Evolutionary conservation across 2,113 vertebrate genomes (phyloP), one percentile per base, ranked within the genome.

Genomic region (Muscicapa adusta): DNA sequence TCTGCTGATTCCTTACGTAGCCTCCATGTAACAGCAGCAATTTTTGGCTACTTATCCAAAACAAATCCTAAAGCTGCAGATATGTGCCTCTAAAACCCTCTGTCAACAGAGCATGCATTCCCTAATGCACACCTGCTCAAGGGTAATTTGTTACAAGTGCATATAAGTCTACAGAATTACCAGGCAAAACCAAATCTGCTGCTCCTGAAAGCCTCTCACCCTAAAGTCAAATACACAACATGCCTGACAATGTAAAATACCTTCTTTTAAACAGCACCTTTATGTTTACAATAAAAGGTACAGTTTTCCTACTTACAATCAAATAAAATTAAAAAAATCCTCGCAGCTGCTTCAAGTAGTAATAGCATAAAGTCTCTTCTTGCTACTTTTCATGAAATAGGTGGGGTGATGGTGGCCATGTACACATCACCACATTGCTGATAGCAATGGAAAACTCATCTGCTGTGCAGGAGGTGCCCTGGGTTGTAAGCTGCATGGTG

Each of bases 261-360:
- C 12, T 16, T 28, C 5, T 63, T 51, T 29, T 48, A n/a, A 28
- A 28, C 23, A 88, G 14, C 6, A 47, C 2, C 11, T 58, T 67
- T 63, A 51, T 14, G 26, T 47, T 36, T n/a, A 25, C 16, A 88
- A 20, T 17, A 48, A 63, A 67, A 73, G 15, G 0, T 2, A 15
- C 6, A 3, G 9, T 2, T 56, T 50, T 15, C 13, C 17, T 38
- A 38, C 11, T 58, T n/a, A 19, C 0, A 10, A 67, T 28, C 10
- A 78, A 73, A 43, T n/a, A 45, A 45, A 33, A n/a, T n/a, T 16
- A 70, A 26, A 24, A 57, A 50, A 60, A 4, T 65, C n/a, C 20
- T 58, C 26, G 9, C 24, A 62, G 42, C 18, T 79, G 16, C 36
- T 85, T 81, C 65, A 81, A 57, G 18, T 48, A 34, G 38, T 38